phyloP scores from a whole-genome alignment of 2,113 vertebrate species.

The Eclectus roratus region DNA sequence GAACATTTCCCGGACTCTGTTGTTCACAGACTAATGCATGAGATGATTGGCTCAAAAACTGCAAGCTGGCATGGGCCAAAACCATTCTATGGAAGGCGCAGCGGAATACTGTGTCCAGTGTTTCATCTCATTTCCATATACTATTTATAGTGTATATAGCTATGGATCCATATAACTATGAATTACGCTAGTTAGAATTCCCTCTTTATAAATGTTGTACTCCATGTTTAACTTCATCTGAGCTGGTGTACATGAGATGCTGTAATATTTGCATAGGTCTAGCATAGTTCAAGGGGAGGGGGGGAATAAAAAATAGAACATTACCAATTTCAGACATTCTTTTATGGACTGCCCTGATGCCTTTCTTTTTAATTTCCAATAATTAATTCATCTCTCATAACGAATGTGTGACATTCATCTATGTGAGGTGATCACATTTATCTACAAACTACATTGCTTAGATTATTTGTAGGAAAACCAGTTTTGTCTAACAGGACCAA shows the following conservation, averaged over 20 bases:
- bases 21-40: background rate
- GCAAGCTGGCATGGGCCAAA: background rate
- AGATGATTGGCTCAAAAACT: background rate
- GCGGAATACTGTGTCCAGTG: background rate
- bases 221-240: background rate
- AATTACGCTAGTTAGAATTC: background rate
- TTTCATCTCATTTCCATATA: background rate
- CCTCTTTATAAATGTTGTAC: background rate
- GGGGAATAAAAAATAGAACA: background rate
- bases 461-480: background rate
- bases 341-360: background rate
- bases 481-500: background rate
- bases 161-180: background rate
- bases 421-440: background rate
- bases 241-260: background rate
- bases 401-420: background rate
- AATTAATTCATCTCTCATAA: background rate
- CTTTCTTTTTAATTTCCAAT: background rate
- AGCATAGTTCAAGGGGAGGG: background rate
- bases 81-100: background rate
- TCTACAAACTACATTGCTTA: background rate
- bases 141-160: background rate
- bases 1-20: background rate
- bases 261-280: background rate
- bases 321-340: background rate